These are phyloP conservation scores for Baccha elongata DNA, from an alignment of 2,888 invertebrate species.

Conservation along the genomic window DNA sequence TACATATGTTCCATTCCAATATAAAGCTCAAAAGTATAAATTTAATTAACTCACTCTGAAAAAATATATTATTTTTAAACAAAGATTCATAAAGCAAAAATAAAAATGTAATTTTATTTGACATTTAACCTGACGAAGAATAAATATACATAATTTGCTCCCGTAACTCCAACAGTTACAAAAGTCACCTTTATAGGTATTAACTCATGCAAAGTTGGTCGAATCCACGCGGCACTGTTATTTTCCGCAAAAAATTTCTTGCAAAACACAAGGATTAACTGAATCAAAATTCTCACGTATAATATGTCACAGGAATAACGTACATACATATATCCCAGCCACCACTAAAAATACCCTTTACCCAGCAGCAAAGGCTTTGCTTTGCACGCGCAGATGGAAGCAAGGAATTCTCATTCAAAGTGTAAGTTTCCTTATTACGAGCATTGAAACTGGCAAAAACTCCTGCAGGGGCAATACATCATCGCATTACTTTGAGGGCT, in stretches of 20 bases:
- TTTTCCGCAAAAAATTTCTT: neutral
- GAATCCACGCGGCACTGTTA: neutral
- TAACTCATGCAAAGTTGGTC: neutral
- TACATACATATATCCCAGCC: neutral
- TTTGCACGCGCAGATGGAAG: neutral
- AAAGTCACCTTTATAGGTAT: neutral
- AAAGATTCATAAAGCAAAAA: too few relatives aligned
- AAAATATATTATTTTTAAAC: too few relatives aligned
- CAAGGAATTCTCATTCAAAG: constrained; percentile 27
- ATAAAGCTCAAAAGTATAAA: too few relatives aligned
- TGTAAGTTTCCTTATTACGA: constrained; percentile 28
- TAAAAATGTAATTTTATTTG: neutral
- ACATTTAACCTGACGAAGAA: neutral
- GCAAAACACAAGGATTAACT: constrained; percentile 17
- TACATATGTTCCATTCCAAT: too few relatives aligned
- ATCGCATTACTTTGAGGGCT: constrained; percentile 41
- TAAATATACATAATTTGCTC: constrained; percentile 1
- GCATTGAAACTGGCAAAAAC: neutral
- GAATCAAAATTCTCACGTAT: constrained; percentile 46
- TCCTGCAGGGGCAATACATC: constrained; percentile 44
- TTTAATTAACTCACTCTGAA: too few relatives aligned
- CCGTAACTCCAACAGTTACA: neutral
- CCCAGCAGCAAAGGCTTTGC: too few relatives aligned
- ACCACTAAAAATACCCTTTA: too few relatives aligned
- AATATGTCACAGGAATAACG: constrained; percentile 26